phyloP scores from a whole-genome alignment of 2,797 vertebrate genomes.

The Mormyrus hasselquistii region DNA sequence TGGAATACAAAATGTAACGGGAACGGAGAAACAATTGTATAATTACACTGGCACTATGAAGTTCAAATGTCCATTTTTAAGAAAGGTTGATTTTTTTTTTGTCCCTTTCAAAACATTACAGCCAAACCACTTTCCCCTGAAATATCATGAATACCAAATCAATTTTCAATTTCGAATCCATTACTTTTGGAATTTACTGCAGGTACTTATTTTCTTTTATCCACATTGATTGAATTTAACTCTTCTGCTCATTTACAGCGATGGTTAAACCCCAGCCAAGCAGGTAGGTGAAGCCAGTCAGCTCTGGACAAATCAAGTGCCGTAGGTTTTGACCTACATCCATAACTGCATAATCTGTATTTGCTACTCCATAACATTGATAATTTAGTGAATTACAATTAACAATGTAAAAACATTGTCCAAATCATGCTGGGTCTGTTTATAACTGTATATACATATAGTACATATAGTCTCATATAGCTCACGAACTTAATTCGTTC shows the following conservation, averaged over 20 bases:
- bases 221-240: not conserved
- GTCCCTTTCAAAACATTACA: not conserved
- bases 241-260: not conserved
- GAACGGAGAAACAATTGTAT: not conserved
- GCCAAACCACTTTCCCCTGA: not conserved
- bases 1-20: not conserved
- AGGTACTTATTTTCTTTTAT: not conserved
- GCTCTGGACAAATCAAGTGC: not conserved
- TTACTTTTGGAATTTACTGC: not conserved
- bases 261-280: not conserved
- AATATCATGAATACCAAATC: not conserved
- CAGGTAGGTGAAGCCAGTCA: not conserved
- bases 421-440: not conserved
- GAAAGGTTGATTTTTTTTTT: not conserved
- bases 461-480: not conserved
- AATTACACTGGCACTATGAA: not conserved
- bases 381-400: not conserved
- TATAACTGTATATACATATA: not conserved
- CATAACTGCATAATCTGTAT: not conserved
- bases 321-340: not conserved
- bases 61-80: not conserved
- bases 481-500: not conserved
- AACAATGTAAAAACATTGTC: not conserved
- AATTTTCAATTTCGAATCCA: not conserved
- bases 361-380: not conserved